phyloP scores from a whole-genome alignment of 1,140 invertebrate genomes.

The Armadillidium nasatum region DNA sequence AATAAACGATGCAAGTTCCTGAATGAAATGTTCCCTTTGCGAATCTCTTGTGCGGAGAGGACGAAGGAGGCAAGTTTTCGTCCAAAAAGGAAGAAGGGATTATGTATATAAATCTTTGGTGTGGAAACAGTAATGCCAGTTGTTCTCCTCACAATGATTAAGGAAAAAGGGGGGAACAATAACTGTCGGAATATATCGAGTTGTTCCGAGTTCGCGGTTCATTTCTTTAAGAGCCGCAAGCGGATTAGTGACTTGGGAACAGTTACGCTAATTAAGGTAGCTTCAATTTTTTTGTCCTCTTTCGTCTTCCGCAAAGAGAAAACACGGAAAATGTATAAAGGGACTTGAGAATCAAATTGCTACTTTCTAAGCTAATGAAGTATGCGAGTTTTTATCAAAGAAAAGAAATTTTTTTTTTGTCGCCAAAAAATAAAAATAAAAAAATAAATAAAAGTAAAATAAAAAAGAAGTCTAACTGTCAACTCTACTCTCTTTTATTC shows the following conservation, averaged over 20 bases:
- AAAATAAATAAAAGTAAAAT: neutral
- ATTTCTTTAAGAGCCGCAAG: neutral
- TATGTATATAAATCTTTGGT: neutral
- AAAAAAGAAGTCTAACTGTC: too few species aligned
- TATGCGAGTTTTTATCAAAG: neutral
- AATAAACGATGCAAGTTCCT: too few species aligned
- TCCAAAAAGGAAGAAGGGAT: too few species aligned
- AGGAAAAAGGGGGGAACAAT: neutral
- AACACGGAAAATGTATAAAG: neutral
- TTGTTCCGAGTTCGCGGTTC: neutral
- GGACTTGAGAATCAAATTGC: neutral
- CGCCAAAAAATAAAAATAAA: neutral
- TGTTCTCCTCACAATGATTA: neutral
- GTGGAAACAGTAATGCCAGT: neutral
- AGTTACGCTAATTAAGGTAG: conserved; percentile 3
- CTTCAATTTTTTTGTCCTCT: neutral
- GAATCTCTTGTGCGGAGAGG: too few species aligned
- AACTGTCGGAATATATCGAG: neutral
- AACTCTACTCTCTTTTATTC: neutral
- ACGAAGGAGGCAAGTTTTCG: too few species aligned
- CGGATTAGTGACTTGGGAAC: neutral
- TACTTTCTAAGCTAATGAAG: conserved; percentile 1
- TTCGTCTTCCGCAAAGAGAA: too few species aligned
- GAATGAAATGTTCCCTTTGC: too few species aligned
- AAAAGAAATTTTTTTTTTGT: neutral